These are phyloP conservation scores for Rapana venosa DNA, from an alignment of 2,888 invertebrate genomes.

Conservation along the genomic window DNA sequence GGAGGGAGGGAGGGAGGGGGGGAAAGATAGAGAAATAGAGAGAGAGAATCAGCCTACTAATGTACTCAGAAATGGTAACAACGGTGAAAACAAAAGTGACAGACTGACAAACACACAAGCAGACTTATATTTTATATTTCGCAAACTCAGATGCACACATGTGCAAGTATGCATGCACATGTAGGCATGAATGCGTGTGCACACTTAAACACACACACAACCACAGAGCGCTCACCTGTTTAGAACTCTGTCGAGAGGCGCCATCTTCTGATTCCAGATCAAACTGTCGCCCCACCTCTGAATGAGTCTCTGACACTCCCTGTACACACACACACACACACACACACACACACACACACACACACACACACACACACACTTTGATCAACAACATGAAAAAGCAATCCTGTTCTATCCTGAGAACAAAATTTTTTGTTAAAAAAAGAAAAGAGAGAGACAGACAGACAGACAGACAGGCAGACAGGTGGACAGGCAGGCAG, in stretches of 20 bases:
- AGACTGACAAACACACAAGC: background rate
- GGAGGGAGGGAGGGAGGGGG: background rate
- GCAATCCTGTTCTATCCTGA: too few relatives aligned
- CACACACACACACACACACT: background rate
- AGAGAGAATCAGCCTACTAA: background rate
- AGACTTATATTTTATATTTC: background rate
- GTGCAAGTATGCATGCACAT: too few relatives aligned
- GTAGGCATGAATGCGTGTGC: background rate
- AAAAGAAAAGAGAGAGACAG: background rate
- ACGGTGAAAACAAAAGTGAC: background rate
- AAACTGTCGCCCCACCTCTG: constrained; percentile 24
- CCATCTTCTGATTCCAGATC: constrained; percentile 33
- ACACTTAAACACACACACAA: background rate
- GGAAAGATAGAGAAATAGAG: background rate
- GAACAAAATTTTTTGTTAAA: too few relatives aligned
- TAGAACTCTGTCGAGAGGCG: constrained; percentile 31
- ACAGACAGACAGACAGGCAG: background rate
- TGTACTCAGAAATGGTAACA: background rate
- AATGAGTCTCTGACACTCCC: constrained; percentile 26
- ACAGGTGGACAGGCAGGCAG: background rate
- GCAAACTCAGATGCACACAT: background rate
- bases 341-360: constrained; percentile 15
- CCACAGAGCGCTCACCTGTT: constrained; percentile 19
- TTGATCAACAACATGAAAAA: too few relatives aligned
- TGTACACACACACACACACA: constrained; percentile 20